Conservation (phyloP, 2,113 vertebrate genomes). For the Sebastes schlegelii region DNA sequence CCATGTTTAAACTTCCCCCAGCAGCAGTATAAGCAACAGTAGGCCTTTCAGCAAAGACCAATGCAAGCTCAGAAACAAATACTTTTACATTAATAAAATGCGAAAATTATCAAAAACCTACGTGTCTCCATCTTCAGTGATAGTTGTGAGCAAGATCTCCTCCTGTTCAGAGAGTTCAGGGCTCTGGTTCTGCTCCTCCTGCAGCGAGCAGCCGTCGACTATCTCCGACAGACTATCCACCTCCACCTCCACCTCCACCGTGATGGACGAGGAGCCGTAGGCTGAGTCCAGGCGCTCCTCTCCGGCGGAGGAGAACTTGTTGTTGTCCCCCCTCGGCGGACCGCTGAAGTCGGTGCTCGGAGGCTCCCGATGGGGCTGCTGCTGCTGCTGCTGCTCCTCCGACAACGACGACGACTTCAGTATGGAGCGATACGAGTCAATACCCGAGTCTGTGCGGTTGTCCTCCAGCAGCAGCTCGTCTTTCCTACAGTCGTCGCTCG, state of each 20-base stretch:
- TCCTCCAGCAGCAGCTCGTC: slow-evolving; percentile 75
- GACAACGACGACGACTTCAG: slow-evolving; percentile 51
- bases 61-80: background rate
- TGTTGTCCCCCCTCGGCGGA: slow-evolving; percentile 51
- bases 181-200: slow-evolving; percentile 8
- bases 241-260: slow-evolving; percentile 23
- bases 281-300: slow-evolving; percentile 85
- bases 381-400: slow-evolving; percentile 59
- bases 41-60: background rate
- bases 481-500: slow-evolving; percentile 73
- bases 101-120: slow-evolving; percentile 66
- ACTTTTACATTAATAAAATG: background rate
- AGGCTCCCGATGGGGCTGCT: slow-evolving; percentile 28
- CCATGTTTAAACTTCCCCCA: background rate
- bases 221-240: slow-evolving; percentile 79
- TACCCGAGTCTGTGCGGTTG: slow-evolving; percentile 80
- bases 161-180: slow-evolving; percentile 70
- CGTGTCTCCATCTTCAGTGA: slow-evolving; percentile 88
- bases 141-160: slow-evolving; percentile 74
- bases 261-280: slow-evolving; percentile 83
- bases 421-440: slow-evolving; percentile 77
- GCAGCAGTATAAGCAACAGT: background rate
- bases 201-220: slow-evolving; percentile 64
- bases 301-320: slow-evolving; percentile 68
- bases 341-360: slow-evolving; percentile 53